A percentile compares a stretch with the other conserved stretches of the same genome.
Conservation (phyloP, 2,113 vertebrate species). For the Neopipo cinnamomea region DNA sequence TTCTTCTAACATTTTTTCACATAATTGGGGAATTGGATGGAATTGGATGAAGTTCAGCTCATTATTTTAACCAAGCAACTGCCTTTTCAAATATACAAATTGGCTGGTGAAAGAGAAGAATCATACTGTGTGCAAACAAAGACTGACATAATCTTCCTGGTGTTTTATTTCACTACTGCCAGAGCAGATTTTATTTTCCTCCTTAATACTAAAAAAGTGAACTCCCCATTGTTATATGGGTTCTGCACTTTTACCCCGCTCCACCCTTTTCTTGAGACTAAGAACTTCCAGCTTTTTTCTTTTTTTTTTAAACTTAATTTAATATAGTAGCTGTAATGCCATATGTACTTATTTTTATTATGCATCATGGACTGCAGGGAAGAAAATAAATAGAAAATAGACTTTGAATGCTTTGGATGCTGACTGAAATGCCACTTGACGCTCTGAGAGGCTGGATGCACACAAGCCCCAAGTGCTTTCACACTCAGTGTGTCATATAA, state of each 20-base stretch:
- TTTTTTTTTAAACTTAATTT: not conserved
- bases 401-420: not conserved
- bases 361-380: not conserved
- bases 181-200: slow-evolving; percentile 56
- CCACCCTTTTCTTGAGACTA: slow-evolving; percentile 32
- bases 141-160: slow-evolving; percentile 58
- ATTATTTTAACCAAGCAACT: slow-evolving; percentile 57
- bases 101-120: slow-evolving; percentile 60
- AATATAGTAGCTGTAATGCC: not conserved
- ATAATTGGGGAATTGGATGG: not conserved
- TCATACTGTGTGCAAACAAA: slow-evolving; percentile 66
- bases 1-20: not conserved
- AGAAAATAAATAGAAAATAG: not conserved
- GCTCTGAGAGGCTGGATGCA: not conserved
- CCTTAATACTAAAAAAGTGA: slow-evolving; percentile 31
- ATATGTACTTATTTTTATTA: not conserved
- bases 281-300: not conserved
- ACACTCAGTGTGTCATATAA: too few species aligned
- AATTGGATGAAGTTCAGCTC: slow-evolving; percentile 42
- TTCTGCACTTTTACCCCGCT: slow-evolving; percentile 27
- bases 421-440: not conserved
- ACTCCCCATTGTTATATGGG: slow-evolving; percentile 52
- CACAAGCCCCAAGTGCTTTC: not conserved
- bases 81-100: slow-evolving; percentile 52
- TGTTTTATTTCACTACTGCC: slow-evolving; percentile 49